Evolutionary conservation across 1,140 invertebrate species (phyloP), one percentile per base, ranked within the genome.

Genomic region (Elymnias hypermnestra): DNA sequence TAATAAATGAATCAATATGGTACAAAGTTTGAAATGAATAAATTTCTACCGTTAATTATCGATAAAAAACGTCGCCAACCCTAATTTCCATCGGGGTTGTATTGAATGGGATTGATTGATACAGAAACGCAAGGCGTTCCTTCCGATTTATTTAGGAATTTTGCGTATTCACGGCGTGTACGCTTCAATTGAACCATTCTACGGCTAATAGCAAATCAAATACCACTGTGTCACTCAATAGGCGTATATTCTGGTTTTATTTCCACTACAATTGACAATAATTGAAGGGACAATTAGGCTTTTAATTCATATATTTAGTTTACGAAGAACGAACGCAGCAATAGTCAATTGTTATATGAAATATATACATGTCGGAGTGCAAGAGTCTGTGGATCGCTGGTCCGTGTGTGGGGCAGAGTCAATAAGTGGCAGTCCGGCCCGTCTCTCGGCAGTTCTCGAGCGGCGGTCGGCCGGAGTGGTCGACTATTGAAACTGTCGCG

Each of bases 51-150:
- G n/a, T n/a, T n/a, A 26, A 40, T 18, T 54, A 37, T 57, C 54
- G 52, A 57, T 44, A 26, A 19, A 28, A 39, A 39, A 41, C 40
- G 12, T n/a, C 15, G 39, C n/a, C 35, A 19, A 41, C 59, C 63
- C 52, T 63, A 47, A 38, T 41, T 33, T 40, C 40, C 56, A 48
- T 57, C 43, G 36, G 56, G 58, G 59, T 45, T 44, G 53, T 56
- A 26, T 53, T 77, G 73, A 77, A 77, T 77, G 63, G n/a, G 73
- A 63, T 64, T 64, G 49, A 76, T 76, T 76, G 72, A 69, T 63
- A 70, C 63, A 70, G 67, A 66, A 57, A 61, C 57, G 68, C 58
- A 66, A 65, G 60, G 56, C 60, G 61, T 66, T 67, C 63, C 44
- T 47, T 62, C 46, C 59, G 71, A 68, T 75, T 70, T 75, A 68